Percentiles rank a stretch among this genome's conserved stretches.
Conservation (phyloP, 2,113 vertebrate species). For the Scomber scombrus region DNA sequence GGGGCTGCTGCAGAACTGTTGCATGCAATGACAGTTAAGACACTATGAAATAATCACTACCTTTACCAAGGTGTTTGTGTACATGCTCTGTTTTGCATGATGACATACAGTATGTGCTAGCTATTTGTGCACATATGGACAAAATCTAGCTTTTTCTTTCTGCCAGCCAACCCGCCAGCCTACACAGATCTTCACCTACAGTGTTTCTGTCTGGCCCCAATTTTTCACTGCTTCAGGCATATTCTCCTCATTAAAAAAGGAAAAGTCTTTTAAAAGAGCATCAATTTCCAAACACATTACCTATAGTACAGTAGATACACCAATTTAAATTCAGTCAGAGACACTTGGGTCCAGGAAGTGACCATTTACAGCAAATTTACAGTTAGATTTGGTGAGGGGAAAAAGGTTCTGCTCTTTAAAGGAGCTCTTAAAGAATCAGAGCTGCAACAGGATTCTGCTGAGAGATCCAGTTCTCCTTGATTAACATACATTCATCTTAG, state of each 20-base stretch:
- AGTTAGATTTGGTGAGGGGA: too few relatives aligned
- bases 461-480: too few relatives aligned
- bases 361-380: too few relatives aligned
- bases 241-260: background rate
- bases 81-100: background rate
- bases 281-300: too few relatives aligned
- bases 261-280: background rate
- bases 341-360: too few relatives aligned
- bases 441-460: too few relatives aligned
- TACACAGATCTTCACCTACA: background rate
- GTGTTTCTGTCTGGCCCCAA: background rate
- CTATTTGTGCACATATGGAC: background rate
- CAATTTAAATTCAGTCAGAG: too few relatives aligned
- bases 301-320: too few relatives aligned
- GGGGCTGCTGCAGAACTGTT: background rate
- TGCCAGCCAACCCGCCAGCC: background rate
- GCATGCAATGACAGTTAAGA: background rate
- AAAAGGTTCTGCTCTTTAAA: too few relatives aligned
- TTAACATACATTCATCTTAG: too few relatives aligned
- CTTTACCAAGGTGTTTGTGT: slow-evolving; percentile 6
- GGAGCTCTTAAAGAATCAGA: too few relatives aligned
- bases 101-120: background rate
- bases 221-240: slow-evolving; percentile 2
- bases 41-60: background rate
- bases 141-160: background rate